Conservation (phyloP, 2,888 invertebrate species). For the Cataglyphis livida region DNA sequence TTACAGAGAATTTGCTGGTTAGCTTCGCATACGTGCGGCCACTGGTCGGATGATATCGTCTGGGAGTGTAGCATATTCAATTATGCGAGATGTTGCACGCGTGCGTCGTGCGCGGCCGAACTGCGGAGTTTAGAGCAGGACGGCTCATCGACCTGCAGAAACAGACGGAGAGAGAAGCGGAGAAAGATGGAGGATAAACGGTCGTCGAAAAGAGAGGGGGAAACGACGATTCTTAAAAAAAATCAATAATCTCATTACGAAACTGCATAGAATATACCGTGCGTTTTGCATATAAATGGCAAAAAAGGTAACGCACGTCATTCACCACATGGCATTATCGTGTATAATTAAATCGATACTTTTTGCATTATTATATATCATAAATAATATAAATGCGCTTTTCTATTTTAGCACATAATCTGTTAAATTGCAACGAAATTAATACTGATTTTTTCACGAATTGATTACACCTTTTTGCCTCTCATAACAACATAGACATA, state of each 20-base stretch:
- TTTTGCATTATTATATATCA: not conserved
- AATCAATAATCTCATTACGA: constrained; percentile 72
- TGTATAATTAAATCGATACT: not conserved
- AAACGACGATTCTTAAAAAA: constrained; percentile 58
- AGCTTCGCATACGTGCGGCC: constrained; percentile 35
- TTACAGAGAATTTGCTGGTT: constrained; percentile 54
- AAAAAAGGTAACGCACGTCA: constrained; percentile 41
- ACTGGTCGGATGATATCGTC: constrained; percentile 55
- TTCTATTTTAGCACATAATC: not conserved
- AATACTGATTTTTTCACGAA: not conserved
- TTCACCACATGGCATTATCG: constrained; percentile 40
- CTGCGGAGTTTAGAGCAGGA: constrained; percentile 41
- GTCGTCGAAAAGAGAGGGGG: not conserved
- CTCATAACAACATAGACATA: not conserved
- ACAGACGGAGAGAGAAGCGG: not conserved
- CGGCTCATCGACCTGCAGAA: constrained; percentile 42
- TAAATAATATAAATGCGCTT: not conserved
- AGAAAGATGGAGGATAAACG: not conserved
- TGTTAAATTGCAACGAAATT: not conserved
- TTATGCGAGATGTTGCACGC: constrained; percentile 55
- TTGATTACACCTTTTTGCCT: not conserved
- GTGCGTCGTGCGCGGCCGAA: constrained; percentile 58
- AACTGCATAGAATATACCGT: constrained; percentile 57
- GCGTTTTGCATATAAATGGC: constrained; percentile 40
- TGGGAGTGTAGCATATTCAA: constrained; percentile 47